Base-by-base conservation (phyloP, 2,113 vertebrate species). In the Anarhynchus alexandrinus region DNA sequence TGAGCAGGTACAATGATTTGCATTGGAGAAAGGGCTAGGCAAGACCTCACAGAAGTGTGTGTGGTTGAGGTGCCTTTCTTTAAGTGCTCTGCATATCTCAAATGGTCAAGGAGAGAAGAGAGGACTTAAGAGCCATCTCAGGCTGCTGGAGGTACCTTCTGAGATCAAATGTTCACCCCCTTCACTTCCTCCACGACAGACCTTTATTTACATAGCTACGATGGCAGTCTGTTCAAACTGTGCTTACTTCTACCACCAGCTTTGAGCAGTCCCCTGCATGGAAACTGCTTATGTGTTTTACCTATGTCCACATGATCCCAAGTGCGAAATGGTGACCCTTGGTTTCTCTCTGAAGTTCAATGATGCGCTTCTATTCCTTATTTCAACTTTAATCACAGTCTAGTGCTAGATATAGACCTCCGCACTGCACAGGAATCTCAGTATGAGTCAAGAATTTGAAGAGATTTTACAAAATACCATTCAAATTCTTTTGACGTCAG, bases 401-500 rank as follows among this genome's bases (percentile, higher is more conserved):
- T 43, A 42, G 40, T 11, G 3, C 57, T 43, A 54, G 36, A 30
- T 82, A 81, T 51, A 52, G 47, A 49, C 43, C 32, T 51, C 47
- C 49, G 77, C 42, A n/a, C 81, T 30, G 47, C 57, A 74, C 57
- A 43, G 82, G n/a, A 67, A 78, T 30, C 49, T 72, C 84, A 22
- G 42, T 29, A 30, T 43, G 59, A 81, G 54, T 79, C 61, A 71
- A 87, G 73, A 61, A 73, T 72, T 66, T n/a, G 40, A 69, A 82
- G 49, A 61, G 57, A 51, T 74, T 82, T 64, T 91, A 30, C 1
- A 2, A 94, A 89, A 70, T 69, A 27, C 27, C 49, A 29, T 51
- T 89, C n/a, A 87, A 40, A 88, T 91, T 65, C 42, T 62, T 79
- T 61, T 78, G 45, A 76, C 52, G 36, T 72, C 36, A 88, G 90